Evolutionary conservation across 1,140 invertebrate species (phyloP).

Genomic region (Trichonephila clavata): DNA sequence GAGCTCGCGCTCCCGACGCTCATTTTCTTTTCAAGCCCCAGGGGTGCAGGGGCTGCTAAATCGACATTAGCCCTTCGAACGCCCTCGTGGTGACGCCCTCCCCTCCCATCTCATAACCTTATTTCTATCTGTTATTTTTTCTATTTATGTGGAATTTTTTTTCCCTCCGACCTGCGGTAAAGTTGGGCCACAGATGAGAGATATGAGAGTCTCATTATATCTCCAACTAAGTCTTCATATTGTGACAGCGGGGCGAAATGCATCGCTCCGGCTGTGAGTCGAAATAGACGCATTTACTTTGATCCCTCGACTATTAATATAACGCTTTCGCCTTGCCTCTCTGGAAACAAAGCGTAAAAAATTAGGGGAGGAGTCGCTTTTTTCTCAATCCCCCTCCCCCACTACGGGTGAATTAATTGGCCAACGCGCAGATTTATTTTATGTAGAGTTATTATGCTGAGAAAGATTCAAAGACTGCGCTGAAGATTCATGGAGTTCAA

Average conservation of each 20-base stretch:
- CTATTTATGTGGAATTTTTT: slow-evolving; percentile 39
- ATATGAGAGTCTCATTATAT: slow-evolving; percentile 66
- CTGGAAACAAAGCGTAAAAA: neutral
- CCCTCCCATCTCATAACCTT: slow-evolving; percentile 44
- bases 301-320: slow-evolving; percentile 65
- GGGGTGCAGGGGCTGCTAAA: slow-evolving; percentile 68
- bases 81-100: slow-evolving; percentile 26
- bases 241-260: slow-evolving; percentile 59
- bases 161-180: slow-evolving; percentile 24
- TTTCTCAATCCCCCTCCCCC: neutral
- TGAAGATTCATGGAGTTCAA: neutral
- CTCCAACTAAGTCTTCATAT: slow-evolving; percentile 70
- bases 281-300: slow-evolving; percentile 56
- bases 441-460: slow-evolving; percentile 28
- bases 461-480: neutral
- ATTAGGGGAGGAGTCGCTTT: slow-evolving; percentile 11
- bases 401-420: neutral
- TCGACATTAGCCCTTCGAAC: slow-evolving; percentile 70
- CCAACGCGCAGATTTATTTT: slow-evolving; percentile 54
- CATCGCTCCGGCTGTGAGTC: slow-evolving; percentile 19
- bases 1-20: slow-evolving; percentile 53
- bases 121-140: slow-evolving; percentile 42
- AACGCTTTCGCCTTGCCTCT: slow-evolving; percentile 29
- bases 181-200: slow-evolving; percentile 45
- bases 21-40: slow-evolving; percentile 73